Conservation (phyloP, 2,888 invertebrate genomes). For the Frankliniella intonsa region DNA sequence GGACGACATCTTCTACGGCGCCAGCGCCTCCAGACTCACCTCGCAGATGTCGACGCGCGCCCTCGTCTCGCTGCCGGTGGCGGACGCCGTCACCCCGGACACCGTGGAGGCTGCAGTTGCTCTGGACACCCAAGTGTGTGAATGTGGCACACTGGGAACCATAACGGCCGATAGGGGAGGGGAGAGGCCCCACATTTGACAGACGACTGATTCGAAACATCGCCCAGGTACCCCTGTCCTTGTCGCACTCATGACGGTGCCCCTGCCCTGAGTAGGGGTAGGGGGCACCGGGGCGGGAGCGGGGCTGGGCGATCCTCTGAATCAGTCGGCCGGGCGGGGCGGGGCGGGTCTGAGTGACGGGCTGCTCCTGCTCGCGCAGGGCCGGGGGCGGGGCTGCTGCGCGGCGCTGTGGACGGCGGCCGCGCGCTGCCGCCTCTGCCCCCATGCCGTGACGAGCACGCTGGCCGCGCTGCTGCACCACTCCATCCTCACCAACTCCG, state of each 20-base stretch:
- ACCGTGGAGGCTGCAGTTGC: background rate
- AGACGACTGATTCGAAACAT: too few relatives aligned
- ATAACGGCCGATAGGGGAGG: too few relatives aligned
- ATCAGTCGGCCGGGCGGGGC: too few relatives aligned
- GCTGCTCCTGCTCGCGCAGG: too few relatives aligned
- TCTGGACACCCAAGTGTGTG: constrained; percentile 27
- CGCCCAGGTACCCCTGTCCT: too few relatives aligned
- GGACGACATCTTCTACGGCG: constrained; percentile 32
- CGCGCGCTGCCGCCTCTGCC: background rate
- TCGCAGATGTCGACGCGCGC: constrained; percentile 1
- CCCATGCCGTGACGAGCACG: constrained; percentile 8
- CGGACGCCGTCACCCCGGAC: background rate
- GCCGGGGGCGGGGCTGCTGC: background rate
- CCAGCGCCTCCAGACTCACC: constrained; percentile 19
- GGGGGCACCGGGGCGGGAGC: too few relatives aligned
- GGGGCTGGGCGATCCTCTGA: too few relatives aligned
- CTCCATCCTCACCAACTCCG: constrained; percentile 16
- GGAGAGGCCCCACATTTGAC: too few relatives aligned
- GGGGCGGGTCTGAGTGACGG: too few relatives aligned
- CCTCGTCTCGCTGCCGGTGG: background rate
- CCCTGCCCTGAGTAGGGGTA: too few relatives aligned
- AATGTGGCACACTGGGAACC: background rate
- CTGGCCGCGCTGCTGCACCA: constrained; percentile 18
- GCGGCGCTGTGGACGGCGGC: background rate
- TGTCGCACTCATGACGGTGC: too few relatives aligned